Base-by-base conservation (phyloP, 1,140 invertebrate genomes). In the Liolophura sinensis region DNA sequence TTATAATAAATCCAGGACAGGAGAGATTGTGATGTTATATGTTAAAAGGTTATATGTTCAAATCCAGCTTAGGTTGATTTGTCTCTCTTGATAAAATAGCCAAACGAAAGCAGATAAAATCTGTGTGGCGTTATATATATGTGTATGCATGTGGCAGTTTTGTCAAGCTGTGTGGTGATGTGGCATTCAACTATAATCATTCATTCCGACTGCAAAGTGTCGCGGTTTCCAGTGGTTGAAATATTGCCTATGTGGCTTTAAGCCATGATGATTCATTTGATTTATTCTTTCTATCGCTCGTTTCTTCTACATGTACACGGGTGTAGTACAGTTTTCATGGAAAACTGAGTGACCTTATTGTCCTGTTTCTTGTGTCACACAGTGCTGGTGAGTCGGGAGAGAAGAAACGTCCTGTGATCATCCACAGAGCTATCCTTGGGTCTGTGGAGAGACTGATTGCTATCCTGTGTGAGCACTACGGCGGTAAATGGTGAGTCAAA, bases 361-460 rank as follows among this genome's bases (percentile, higher is more conserved):
- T 9, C 3, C 3, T 40, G 31, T 9, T 40, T 40, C 3, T 57
- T 25, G 62, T 48, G 15, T 73, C 66, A 7, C 66, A 7, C 67
- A 82, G 81, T 69, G 93, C 91, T 77, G 95, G 74, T 60, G 81
- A 97, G 78, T 88, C 88, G 57, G 92, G 93, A 46, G 94, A 96
- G 63, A 95, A 94, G 82, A 91, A 91, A 70, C 87, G 92, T 50
- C 98, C 97, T 3, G 97, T 99, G 1, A 99, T 99, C 59, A 97
- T 99, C 74, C 97, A 99, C 86, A 88, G 97, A 75, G 97, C 97
- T 18, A 92, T 99, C 68, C 87, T 99, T 0, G 97, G 97, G 11
- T 99, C 97, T 0, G 92, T 99, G 1, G 97, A 99, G 86, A 89
- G 97, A 57, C 97, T 99, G 94, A 94, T 99, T 68, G 97, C 97